Evolutionary conservation across 2,888 invertebrate genomes (phyloP).

Genomic region (Caenorhabditis sulstoni): DNA sequence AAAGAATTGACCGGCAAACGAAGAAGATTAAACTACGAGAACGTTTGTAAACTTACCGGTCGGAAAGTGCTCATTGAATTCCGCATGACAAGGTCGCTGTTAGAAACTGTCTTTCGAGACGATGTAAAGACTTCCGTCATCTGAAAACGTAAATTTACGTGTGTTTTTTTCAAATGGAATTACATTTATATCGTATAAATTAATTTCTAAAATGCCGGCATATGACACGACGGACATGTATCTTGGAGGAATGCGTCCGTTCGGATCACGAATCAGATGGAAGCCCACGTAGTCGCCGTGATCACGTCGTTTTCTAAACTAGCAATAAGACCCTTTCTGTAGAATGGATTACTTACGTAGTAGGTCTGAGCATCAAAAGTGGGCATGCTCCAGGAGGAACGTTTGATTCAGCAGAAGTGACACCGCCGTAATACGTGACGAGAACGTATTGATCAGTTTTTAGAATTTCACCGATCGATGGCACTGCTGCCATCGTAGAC

Average conservation of each 20-base stretch:
- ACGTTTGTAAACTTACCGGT: no score
- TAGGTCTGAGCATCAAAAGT: not conserved
- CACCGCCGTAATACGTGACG: slow-evolving; percentile 28
- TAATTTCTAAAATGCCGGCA: not conserved
- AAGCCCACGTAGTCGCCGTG: not conserved
- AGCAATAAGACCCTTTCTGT: not conserved
- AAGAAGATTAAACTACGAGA: no score
- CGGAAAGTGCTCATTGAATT: no score
- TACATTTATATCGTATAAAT: slow-evolving; percentile 9
- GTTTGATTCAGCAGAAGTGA: slow-evolving; percentile 9
- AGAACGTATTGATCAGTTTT: slow-evolving; percentile 51
- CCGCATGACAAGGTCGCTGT: no score
- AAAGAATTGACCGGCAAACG: not conserved
- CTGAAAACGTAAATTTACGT: not conserved
- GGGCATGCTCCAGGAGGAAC: slow-evolving; percentile 38
- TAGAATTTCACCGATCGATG: slow-evolving; percentile 34
- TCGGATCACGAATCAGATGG: slow-evolving; percentile 34
- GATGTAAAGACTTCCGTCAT: slow-evolving; percentile 6
- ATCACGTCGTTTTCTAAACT: not conserved
- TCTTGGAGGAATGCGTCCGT: slow-evolving; percentile 10
- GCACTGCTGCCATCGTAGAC: not conserved
- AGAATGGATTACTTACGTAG: slow-evolving; percentile 3
- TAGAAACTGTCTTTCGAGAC: not conserved
- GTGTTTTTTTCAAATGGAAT: not conserved
- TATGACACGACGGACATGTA: slow-evolving; percentile 13